A percentile compares a stretch with the other conserved stretches of the same genome.
Conservation (phyloP, 1,140 invertebrate species). For the Metopolophium dirhodum region DNA sequence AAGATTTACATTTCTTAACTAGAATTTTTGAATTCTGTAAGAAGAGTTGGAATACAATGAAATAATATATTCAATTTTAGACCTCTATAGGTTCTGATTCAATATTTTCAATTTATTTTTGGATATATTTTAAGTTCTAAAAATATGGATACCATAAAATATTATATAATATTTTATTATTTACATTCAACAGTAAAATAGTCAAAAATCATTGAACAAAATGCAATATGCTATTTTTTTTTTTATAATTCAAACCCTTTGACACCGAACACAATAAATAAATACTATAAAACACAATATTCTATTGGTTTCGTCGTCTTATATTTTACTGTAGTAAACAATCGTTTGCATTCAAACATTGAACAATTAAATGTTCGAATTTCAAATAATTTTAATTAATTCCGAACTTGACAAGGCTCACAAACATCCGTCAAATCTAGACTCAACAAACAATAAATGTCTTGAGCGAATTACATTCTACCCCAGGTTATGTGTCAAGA, state of each 20-base stretch:
- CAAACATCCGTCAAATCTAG: not conserved
- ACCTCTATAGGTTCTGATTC: not conserved
- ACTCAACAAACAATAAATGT: conserved; percentile 6
- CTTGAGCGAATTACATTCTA: not conserved
- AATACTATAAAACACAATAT: not conserved
- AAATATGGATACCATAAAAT: not conserved
- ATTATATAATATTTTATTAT: not conserved
- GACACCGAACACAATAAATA: not conserved
- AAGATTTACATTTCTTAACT: not conserved
- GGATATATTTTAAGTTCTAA: not conserved
- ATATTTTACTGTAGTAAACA: not conserved
- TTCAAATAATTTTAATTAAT: conserved; percentile 36
- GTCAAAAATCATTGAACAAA: not conserved
- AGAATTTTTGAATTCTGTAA: not conserved
- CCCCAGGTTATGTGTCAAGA: not conserved
- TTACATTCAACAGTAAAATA: not conserved
- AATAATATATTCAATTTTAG: not conserved
- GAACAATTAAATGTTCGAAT: not conserved
- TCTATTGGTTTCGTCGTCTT: not conserved
- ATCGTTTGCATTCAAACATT: not conserved
- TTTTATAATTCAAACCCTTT: not conserved
- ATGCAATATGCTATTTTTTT: not conserved
- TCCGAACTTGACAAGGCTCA: not conserved
- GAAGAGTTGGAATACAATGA: not conserved
- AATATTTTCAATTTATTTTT: not conserved